A percentile compares a stretch with the other conserved stretches of the same genome.
phyloP scores from a whole-genome alignment of 2,888 invertebrate genomes.

The Dicranocentrus wangi region DNA sequence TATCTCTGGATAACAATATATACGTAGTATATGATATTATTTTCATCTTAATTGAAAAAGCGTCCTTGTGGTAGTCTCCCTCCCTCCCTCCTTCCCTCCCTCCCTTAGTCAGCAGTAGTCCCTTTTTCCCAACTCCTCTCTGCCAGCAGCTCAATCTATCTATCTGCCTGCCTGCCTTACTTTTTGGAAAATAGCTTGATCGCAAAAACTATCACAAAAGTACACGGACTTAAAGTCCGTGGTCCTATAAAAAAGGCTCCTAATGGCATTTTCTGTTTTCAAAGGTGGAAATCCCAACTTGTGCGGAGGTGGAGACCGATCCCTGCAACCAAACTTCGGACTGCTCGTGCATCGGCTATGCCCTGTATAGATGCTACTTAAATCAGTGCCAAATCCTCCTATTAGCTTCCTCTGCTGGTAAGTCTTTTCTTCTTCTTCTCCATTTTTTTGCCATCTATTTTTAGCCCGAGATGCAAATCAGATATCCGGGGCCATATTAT shows the following conservation, averaged over 20 bases:
- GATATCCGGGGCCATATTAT: neutral
- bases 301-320: conserved; percentile 69
- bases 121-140: too few relatives aligned
- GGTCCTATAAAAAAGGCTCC: conserved; percentile 38
- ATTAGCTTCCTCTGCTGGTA: conserved; percentile 67
- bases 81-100: neutral
- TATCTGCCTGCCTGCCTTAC: neutral
- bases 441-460: conserved; percentile 45
- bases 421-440: conserved; percentile 34
- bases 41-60: too few relatives aligned
- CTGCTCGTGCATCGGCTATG: conserved; percentile 71
- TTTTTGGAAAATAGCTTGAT: neutral
- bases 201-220: neutral
- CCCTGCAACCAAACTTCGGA: conserved; percentile 70
- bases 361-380: conserved; percentile 70
- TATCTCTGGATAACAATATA: too few relatives aligned
- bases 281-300: conserved; percentile 69
- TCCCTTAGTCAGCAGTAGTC: too few relatives aligned
- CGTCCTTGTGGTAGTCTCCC: too few relatives aligned
- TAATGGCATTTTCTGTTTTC: conserved; percentile 59
- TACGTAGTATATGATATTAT: neutral
- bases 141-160: too few relatives aligned
- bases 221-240: neutral
- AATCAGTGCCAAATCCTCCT: conserved; percentile 71
- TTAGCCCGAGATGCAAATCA: conserved; percentile 58